Percentiles rank a stretch among this genome's conserved stretches.
Evolutionary conservation across 2,888 invertebrate species (phyloP).

Genomic region (Hirtodrosophila histrioides): DNA sequence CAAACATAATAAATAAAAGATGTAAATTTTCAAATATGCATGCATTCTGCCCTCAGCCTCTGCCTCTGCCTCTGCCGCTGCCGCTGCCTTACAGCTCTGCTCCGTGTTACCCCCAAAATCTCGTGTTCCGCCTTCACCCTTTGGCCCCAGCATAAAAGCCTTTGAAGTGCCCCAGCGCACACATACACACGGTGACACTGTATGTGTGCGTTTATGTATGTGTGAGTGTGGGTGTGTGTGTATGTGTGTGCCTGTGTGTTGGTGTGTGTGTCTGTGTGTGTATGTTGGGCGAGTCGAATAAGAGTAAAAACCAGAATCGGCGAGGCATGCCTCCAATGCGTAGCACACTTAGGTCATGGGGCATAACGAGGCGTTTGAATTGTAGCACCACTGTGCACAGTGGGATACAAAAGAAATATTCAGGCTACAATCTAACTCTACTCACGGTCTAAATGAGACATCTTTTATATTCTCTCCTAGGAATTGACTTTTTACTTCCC

Average conservation of each 20-base stretch:
- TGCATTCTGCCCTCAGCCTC: conserved; percentile 13
- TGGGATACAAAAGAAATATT: conserved; percentile 15
- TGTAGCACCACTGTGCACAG: conserved; percentile 47
- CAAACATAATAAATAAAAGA: conserved; percentile 76
- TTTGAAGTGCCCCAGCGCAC: conserved; percentile 54
- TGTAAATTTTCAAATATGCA: conserved; percentile 62
- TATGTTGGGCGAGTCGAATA: conserved; percentile 26
- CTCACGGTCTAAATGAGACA: too few relatives aligned
- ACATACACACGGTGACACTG: conserved; percentile 1
- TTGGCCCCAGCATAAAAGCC: conserved; percentile 44
- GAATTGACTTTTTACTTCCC: too few relatives aligned
- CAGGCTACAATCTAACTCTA: too few relatives aligned
- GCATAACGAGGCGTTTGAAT: conserved; percentile 3
- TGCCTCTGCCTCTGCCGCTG: background rate
- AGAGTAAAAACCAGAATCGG: conserved; percentile 17
- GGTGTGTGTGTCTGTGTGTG: conserved; percentile 3
- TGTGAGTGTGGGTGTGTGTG: background rate
- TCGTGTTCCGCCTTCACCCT: conserved; percentile 12
- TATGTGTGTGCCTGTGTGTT: background rate
- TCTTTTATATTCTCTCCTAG: background rate
- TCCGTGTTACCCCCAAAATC: conserved; percentile 6
- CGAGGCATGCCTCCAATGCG: conserved; percentile 15
- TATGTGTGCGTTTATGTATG: background rate
- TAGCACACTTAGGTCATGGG: conserved; percentile 19
- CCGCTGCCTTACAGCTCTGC: background rate